A percentile compares a stretch with the other conserved stretches of the same genome.
phyloP scores from a whole-genome alignment of 2,113 vertebrate genomes.

The Physeter macrocephalus region DNA sequence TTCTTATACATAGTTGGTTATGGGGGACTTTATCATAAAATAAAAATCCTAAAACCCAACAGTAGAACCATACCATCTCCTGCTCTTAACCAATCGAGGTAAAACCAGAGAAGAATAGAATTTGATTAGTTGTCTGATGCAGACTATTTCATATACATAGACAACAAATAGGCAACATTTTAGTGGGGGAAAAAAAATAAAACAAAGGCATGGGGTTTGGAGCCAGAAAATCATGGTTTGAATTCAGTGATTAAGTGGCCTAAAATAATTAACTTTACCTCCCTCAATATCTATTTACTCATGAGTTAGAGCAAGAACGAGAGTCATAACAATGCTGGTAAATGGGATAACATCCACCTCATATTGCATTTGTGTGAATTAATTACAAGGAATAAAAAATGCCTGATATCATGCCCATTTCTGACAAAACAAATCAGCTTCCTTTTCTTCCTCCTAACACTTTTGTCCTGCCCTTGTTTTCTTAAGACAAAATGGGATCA shows the following conservation, averaged over 20 bases:
- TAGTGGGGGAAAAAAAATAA: neutral
- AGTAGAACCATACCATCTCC: neutral
- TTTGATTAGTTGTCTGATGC: neutral
- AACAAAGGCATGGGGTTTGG: neutral
- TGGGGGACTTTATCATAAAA: neutral
- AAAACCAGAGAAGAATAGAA: neutral
- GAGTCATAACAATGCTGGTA: neutral
- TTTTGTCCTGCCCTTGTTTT: neutral
- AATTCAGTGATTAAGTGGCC: neutral
- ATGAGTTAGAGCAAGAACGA: neutral
- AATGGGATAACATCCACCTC: neutral
- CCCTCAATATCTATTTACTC: neutral
- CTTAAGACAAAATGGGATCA: neutral
- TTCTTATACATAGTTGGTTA: neutral
- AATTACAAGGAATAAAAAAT: neutral
- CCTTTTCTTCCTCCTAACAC: neutral
- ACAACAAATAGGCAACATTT: neutral
- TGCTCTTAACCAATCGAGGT: neutral
- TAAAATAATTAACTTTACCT: neutral
- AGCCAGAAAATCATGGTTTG: neutral
- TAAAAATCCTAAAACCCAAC: neutral
- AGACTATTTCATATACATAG: neutral
- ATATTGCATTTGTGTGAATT: neutral
- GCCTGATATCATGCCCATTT: fast-evolving
- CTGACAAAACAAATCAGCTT: neutral